Conservation (phyloP, 2,797 vertebrate genomes). For the Falco rusticolus region DNA sequence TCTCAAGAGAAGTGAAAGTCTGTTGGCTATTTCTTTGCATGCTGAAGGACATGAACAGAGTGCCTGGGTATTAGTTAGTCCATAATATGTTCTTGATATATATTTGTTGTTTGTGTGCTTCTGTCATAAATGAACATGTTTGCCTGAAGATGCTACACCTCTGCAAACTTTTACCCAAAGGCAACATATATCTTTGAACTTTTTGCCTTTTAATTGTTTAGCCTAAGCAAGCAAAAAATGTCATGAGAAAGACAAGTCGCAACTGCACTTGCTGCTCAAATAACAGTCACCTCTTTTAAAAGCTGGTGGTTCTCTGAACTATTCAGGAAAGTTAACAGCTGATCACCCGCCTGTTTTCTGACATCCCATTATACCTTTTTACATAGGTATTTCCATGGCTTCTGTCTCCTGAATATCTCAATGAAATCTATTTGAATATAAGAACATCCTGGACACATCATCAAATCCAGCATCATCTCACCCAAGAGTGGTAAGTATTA, state of each 20-base stretch:
- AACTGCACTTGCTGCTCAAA: background rate
- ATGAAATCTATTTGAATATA: background rate
- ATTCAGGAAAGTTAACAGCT: background rate
- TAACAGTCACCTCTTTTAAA: background rate
- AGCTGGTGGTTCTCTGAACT: background rate
- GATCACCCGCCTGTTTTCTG: background rate
- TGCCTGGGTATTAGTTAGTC: background rate
- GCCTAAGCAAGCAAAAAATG: background rate
- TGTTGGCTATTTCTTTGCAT: background rate
- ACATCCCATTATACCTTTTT: background rate
- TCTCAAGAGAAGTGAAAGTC: background rate
- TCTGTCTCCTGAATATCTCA: background rate
- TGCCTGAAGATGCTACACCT: background rate
- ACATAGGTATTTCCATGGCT: background rate
- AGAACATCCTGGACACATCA: background rate
- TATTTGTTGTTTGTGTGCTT: background rate
- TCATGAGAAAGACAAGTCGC: background rate
- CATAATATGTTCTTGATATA: background rate
- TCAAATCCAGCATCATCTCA: background rate
- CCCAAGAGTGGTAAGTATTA: background rate
- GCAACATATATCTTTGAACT: background rate
- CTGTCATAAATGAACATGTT: background rate
- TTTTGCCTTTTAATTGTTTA: background rate
- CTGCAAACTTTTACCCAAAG: background rate
- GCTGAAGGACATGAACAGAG: background rate